Evolutionary conservation across 1,140 invertebrate species (phyloP), one percentile per base, ranked within the genome.

Genomic region (Trichonephila clavipes): DNA sequence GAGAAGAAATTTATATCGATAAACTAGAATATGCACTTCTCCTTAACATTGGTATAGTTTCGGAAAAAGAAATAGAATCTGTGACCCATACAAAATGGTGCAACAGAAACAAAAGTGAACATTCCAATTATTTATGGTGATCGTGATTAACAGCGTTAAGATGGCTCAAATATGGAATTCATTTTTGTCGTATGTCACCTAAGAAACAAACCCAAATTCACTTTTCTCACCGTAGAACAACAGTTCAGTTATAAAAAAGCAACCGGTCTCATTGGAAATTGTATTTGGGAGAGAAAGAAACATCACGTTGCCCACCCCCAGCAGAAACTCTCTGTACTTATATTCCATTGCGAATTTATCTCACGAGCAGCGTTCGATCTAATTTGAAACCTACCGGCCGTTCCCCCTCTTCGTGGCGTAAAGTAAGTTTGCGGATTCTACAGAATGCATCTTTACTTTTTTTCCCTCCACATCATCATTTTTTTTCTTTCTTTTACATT

Each of bases 331-430:
- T 83, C 19, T 21, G 18, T 19, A n/a, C 21, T 81, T 44, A 51
- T 51, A 28, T 62, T 77, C 72, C 89, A 91, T 91, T 91, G 77
- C 81, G 69, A 83, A 91, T 58, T 83, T 91, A 18, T n/a, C 72
- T 91, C 89, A 91, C 89, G 89, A 83, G 72, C 77, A 34, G 24
- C n/a, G 8, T 51, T 66, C 77, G 81, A 91, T 91, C 89, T 91
- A 91, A 91, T 91, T 91, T 91, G 89, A 91, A 91, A 64, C 61
- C 77, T 83, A 77, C 34, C 34, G 7, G 89, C n/a, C 64, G 16
- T 16, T 10, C 69, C 69, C 69, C 69, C 66, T 14, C 4, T 16
- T 14, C 14, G 34, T 12, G 69, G 61, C 10, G 69, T 6, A 83
- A 91, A 91, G 89, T 64, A 82, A 91, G 89, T 82, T 83, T 91